A percentile compares a stretch with the other conserved stretches of the same genome.
Evolutionary conservation across 2,797 vertebrate species (phyloP).

Genomic region (Neosilurus hyrtlii): DNA sequence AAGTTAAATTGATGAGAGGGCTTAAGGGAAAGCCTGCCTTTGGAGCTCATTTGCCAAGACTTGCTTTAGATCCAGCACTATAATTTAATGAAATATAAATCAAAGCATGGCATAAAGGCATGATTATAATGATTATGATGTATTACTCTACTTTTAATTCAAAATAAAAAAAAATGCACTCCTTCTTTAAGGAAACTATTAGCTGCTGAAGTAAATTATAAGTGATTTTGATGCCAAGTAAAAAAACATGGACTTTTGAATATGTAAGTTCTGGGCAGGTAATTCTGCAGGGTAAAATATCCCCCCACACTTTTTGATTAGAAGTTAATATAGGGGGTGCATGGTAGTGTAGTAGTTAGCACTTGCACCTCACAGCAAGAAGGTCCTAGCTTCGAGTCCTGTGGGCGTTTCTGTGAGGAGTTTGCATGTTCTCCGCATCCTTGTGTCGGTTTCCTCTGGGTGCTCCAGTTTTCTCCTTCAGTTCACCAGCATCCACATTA

Average conservation of each 20-base stretch:
- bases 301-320: too few relatives aligned
- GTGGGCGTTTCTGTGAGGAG: too few relatives aligned
- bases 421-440: too few relatives aligned
- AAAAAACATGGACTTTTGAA: neutral
- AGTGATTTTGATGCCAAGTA: neutral
- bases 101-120: neutral
- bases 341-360: too few relatives aligned
- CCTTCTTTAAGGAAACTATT: neutral
- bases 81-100: neutral
- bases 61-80: neutral
- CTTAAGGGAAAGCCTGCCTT: neutral
- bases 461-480: too few relatives aligned
- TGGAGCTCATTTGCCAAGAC: neutral
- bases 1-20: neutral
- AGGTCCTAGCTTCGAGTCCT: too few relatives aligned
- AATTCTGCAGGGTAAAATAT: too few relatives aligned
- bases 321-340: too few relatives aligned
- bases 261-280: neutral
- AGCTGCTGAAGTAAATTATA: neutral
- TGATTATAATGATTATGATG: neutral
- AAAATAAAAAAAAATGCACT: neutral
- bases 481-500: too few relatives aligned
- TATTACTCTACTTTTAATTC: neutral
- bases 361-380: too few relatives aligned
- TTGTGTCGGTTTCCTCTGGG: too few relatives aligned